Base-by-base conservation (phyloP, 2,113 vertebrate species). In the Barnardius zonarius region DNA sequence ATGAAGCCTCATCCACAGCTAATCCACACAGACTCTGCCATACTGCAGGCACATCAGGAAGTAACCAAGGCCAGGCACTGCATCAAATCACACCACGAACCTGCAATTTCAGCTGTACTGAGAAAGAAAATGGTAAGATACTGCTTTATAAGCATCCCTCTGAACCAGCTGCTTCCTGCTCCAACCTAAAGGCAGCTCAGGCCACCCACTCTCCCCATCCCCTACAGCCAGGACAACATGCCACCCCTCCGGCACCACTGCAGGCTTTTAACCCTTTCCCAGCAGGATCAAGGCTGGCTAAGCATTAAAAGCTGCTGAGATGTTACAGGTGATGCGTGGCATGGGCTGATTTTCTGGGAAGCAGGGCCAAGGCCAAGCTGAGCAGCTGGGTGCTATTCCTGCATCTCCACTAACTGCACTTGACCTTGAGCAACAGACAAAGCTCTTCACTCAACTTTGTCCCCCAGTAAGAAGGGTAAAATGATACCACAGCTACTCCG, bases 321-420 rank as follows among this genome's bases (percentile, higher is more conserved):
- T 3, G 13, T 64, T 48, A 67, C 27, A 64, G 76, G 33, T 2
- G 13, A 48, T 31, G 37, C 2, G 2, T 1, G 3, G 33, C 1
- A 3, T 17, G 22, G 81, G 83, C 17, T 1, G 13, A 28, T 43
- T 69, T 88, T 64, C 88, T 2, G 2, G 86, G 91, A 74, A 49
- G 35, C 0, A 4, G 70, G 77, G 62, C 37, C 59, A 74, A 74
- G 77, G 77, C 79, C 6, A 1, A 59, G 72, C 9, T 2, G 11
- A 86, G 72, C 83, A 90, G 80, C 69, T 91, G 92, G 86, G 66
- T 9, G 55, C 88, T 95, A 52, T 69, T 93, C 74, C 91, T 83
- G 68, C 72, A 83, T 78, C 23, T n/a, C 13, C 20, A 74, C 41
- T 66, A 82, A 66, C 81, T 33, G 63, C 74, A 11, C 67, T 68